These are phyloP conservation scores for Moxostoma hubbsi DNA, from an alignment of 2,797 vertebrate genomes.

Conservation along the genomic window DNA sequence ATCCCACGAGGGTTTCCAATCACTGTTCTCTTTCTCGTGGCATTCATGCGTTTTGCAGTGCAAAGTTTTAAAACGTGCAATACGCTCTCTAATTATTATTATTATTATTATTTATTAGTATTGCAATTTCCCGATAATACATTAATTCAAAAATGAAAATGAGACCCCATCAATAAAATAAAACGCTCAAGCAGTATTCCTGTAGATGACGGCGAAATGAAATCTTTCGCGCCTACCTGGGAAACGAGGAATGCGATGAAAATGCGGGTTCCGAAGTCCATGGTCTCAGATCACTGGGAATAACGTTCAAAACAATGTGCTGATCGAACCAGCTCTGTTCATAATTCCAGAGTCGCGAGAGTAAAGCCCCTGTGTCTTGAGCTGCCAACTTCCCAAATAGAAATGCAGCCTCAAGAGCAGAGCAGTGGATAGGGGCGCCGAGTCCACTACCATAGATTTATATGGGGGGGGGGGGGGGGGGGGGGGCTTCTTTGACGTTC, in stretches of 20 bases:
- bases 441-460: slow-evolving; percentile 96
- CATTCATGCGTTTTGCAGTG: not conserved
- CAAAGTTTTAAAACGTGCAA: slow-evolving; percentile 13
- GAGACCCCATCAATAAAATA: not conserved
- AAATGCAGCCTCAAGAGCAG: slow-evolving; percentile 94
- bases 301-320: slow-evolving; percentile 82
- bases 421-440: slow-evolving; percentile 88
- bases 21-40: not conserved
- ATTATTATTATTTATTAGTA: not conserved
- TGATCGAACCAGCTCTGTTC: slow-evolving; percentile 93
- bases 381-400: slow-evolving; percentile 97
- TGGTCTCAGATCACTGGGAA: slow-evolving; percentile 69
- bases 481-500: slow-evolving; percentile 65
- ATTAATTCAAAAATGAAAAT: not conserved
- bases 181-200: not conserved
- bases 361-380: slow-evolving; percentile 84
- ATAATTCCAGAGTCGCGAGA: slow-evolving; percentile 96
- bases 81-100: not conserved
- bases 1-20: not conserved
- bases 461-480: slow-evolving; percentile 85
- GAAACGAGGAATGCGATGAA: slow-evolving; percentile 87
- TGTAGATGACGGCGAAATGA: not conserved
- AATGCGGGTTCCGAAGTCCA: slow-evolving; percentile 89
- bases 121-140: not conserved
- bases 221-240: slow-evolving; percentile 84